Evolutionary conservation across 2,888 invertebrate genomes (phyloP), one percentile per base, ranked within the genome.

Genomic region (Xylocampa areola): DNA sequence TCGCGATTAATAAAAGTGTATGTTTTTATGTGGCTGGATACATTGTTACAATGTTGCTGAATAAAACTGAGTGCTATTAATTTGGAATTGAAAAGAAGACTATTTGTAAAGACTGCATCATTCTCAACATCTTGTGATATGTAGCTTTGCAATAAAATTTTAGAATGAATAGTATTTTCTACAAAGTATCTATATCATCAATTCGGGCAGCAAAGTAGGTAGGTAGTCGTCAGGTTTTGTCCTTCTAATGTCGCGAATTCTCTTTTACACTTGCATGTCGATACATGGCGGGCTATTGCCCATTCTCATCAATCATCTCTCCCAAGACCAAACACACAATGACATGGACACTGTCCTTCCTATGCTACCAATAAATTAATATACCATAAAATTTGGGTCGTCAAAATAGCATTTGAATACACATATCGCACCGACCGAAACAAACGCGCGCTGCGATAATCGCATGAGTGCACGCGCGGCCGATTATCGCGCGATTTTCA

Each of bases 401-500:
- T 44, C 8, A 35, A 60, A 48, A 48, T 36, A 39, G 29, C 32
- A 8, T 54, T 25, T 35, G 30, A 33, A 43, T 35, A 47, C 21
- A 51, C 47, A 25, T 51, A 48, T 43, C 36, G 33, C 36, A 1
- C 14, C 25, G 45, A 73, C 61, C 70, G 70, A 67, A 67, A 64
- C 71, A 67, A 75, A 74, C 57, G 68, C 58, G 61, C 41, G 50
- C 55, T 41, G 66, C 68, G 70, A 74, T 77, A 80, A 81, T 75
- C 73, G 72, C 58, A 52, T 19, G 55, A 8, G 1, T 50, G 21
- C 41, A 66, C 36, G 63, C 51, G 54, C 68, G 60, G 44, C 16
- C 73, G 70, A 78, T 80, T 80, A 82, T 74, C 75, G 71, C 48
- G 59, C 76, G 74, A 80, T 82, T 81, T 79, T 32, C 73, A 76